Percentiles rank a stretch among this genome's conserved stretches.
Conservation (phyloP, 2,888 invertebrate genomes). For the Cantharis rufa region DNA sequence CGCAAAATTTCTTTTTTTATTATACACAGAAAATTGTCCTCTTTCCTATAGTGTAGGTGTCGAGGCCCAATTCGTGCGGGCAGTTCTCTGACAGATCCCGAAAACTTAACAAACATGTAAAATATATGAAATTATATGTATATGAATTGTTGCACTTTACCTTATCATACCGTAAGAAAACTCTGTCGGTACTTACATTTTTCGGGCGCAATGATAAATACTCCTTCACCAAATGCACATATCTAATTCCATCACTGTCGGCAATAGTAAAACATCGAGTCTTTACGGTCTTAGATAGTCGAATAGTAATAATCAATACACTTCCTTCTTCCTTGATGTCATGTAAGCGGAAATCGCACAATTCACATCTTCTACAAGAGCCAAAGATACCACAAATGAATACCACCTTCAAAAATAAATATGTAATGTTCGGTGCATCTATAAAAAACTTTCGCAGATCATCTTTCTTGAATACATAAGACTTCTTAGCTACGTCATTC, state of each 20-base stretch:
- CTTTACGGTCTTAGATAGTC: not conserved
- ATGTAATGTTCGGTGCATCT: conserved; percentile 1
- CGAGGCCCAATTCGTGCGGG: no score
- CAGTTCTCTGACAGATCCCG: no score
- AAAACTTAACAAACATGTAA: no score
- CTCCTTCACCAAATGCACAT: conserved; percentile 21
- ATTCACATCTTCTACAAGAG: conserved; percentile 2
- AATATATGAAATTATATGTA: no score
- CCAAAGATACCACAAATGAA: conserved; percentile 7
- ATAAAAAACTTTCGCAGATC: conserved; percentile 15
- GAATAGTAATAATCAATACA: not conserved
- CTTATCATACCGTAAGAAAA: no score
- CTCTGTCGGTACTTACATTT: conserved; percentile 24
- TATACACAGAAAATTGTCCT: no score
- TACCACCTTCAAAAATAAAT: conserved; percentile 17
- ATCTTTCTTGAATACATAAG: conserved; percentile 11
- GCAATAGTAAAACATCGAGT: not conserved
- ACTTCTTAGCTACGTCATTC: conserved; percentile 5
- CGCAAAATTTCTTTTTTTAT: no score
- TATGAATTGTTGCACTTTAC: no score
- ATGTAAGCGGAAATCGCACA: conserved; percentile 4
- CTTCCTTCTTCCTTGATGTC: not conserved
- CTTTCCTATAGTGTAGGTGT: no score
- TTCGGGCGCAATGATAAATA: conserved; percentile 22
- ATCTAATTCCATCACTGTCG: not conserved